Base-by-base conservation (phyloP, 2,888 invertebrate species). In the Serripes groenlandicus region DNA sequence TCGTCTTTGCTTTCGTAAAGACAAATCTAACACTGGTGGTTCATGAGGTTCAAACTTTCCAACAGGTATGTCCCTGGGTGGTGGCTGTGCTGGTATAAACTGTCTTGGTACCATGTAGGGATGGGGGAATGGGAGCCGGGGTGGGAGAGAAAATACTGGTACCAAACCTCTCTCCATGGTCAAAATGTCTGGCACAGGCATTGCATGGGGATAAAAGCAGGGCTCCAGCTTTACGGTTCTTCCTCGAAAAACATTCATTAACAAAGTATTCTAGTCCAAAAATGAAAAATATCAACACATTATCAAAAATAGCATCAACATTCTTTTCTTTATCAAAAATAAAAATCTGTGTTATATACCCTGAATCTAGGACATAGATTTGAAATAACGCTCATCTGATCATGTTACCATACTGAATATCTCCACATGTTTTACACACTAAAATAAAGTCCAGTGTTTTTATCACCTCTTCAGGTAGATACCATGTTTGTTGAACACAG, bases 11-110 rank as follows among this genome's bases (percentile, higher is more conserved):
- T 79, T 81, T 71, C 78, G 81, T 64, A 86, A 37, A 9, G 86
- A 86, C 49, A 86, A 77, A 37, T 86, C 86, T 75, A 86, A 78
- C 23, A 86, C 75, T 52, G 83, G 81, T 32, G 77, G 69, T 32
- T 76, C 73, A 52, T 56, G 37, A 21, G 56, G 54, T 42, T 23
- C n/a, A 2, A 52, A 32, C 26, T 21, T 58, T 3, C 56, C 32
- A 9, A 62, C 34, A 15, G 64, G 30, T 28, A 78, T 32, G 32
- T 75, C 26, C 37, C 34, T 66, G 35, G 71, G 72, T 56, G 35
- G 37, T n/a, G 75, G 81, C 32, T 58, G 71, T 56, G 78, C 68
- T 11, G 78, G 78, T 28, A 83, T 32, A 15, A 75, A 74, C 23
- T 76, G 75, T 26, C 78, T 79, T 23, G 77, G 86, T 78, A 86